Conservation (phyloP, 2,888 invertebrate species). For the Amiota minor region DNA sequence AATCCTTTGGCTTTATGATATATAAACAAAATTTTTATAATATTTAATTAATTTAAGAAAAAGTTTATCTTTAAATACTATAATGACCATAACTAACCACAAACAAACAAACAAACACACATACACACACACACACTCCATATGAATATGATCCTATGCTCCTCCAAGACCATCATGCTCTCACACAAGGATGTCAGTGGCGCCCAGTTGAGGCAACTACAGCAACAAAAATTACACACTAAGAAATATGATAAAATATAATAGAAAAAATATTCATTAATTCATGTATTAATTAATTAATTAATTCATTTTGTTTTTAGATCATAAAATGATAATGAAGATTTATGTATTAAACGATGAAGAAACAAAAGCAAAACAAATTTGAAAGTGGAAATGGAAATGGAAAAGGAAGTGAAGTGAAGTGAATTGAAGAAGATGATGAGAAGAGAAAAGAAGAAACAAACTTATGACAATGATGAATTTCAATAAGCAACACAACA, state of each 20-base stretch:
- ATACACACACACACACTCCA: constrained; percentile 15
- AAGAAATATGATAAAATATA: neutral
- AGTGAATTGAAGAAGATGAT: no score
- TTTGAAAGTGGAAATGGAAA: neutral
- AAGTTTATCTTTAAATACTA: constrained; percentile 17
- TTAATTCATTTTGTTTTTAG: no score
- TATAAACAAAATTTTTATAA: constrained; percentile 18
- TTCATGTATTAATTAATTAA: no score
- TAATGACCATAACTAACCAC: neutral
- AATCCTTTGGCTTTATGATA: constrained; percentile 28
- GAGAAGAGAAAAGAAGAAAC: neutral
- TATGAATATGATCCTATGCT: neutral
- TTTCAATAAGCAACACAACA: constrained; percentile 26
- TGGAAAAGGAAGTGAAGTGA: no score
- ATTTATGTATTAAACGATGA: neutral
- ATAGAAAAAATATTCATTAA: no score
- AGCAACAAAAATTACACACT: neutral
- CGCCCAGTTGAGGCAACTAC: constrained; percentile 26
- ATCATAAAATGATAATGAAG: no score
- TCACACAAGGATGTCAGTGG: neutral
- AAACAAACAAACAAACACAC: constrained; percentile 6
- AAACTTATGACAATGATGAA: constrained; percentile 33
- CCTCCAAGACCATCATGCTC: no score
- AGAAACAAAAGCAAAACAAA: neutral
- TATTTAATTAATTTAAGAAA: neutral